Evolutionary conservation across 2,888 invertebrate genomes (phyloP), one percentile per base, ranked within the genome.

Genomic region (Eueremaeus valkanovi): DNA sequence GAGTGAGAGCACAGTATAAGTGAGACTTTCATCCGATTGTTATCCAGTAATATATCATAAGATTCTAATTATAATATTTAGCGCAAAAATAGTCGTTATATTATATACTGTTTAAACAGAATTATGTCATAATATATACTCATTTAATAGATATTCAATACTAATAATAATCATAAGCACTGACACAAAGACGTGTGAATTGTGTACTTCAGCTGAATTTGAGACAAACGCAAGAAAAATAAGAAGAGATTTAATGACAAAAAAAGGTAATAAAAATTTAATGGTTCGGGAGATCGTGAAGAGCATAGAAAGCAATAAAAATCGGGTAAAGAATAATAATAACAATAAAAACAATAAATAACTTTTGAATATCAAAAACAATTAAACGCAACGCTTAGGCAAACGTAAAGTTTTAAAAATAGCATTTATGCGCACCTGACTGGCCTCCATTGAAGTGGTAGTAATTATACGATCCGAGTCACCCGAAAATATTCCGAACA

Each of bases 401-500:
- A 16, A 31, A 31, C 11, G 16, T 18, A n/a, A 55, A 27, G 21
- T 21, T n/a, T 49, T 6, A 0, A 49, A n/a, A 33, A 36, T n/a
- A 27, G 31, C n/a, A 31, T 61, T 27, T 11, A 36, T 36, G 1
- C 40, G 21, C 18, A 68, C 68, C 68, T 68, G 68, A 68, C 40
- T 68, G 24, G 68, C 11, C 18, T 68, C 68, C 21, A 40, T 16
- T n/a, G 68, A 68, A 68, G 36, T 68, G 68, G 68, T 68, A 2
- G 68, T 36, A n/a, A 68, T 68, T n/a, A 68, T 21, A 9, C 68
- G 68, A 24, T 68, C 68, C 21, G 68, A 68, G 40, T 68, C 68
- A 21, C 68, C 68, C 6, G 68, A 68, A 68, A 68, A 68, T 33
- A 68, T 68, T 1, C 68, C 68, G 21, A 68, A 68, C 36, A 24